Evolutionary conservation across 2,888 invertebrate genomes (phyloP).

Genomic region (Acanthacorydalis orientalis): DNA sequence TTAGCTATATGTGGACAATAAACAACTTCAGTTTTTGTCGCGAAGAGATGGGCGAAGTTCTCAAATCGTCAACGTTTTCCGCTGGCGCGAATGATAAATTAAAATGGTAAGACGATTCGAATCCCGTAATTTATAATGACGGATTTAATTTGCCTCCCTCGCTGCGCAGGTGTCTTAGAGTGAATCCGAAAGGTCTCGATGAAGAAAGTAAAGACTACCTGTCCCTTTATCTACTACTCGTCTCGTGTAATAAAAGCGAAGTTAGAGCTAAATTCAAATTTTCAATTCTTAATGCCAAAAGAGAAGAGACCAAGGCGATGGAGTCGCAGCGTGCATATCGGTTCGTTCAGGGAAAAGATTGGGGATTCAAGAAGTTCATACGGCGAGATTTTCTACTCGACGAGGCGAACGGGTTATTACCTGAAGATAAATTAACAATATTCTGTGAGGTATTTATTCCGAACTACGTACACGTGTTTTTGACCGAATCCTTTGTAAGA

Average conservation of each 20-base stretch:
- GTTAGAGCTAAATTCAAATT: constrained; percentile 99
- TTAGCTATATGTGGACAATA: constrained; percentile 99
- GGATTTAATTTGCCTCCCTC: constrained; percentile 3
- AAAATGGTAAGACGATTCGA: constrained; percentile 60
- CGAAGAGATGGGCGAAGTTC: constrained; percentile 99
- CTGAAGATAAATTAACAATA: constrained; percentile 98
- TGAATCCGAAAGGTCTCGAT: constrained; percentile 98
- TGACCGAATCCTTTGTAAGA: not conserved
- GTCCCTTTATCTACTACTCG: constrained; percentile 94
- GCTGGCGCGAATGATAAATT: constrained; percentile 99
- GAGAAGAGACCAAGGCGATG: constrained; percentile 99
- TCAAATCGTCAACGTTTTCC: constrained; percentile 99
- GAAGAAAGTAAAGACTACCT: constrained; percentile 99
- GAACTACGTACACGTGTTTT: not conserved
- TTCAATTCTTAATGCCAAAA: constrained; percentile 98
- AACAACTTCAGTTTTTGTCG: constrained; percentile 99
- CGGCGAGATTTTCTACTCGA: constrained; percentile 96
- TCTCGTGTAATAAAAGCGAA: constrained; percentile 99
- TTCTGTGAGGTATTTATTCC: constrained; percentile 75
- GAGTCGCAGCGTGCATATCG: constrained; percentile 92
- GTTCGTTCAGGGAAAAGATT: constrained; percentile 99
- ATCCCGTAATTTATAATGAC: not conserved
- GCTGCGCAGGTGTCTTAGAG: constrained; percentile 75
- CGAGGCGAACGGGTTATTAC: constrained; percentile 94
- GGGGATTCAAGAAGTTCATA: constrained; percentile 99